Evolutionary conservation across 2,113 vertebrate species (phyloP).

Genomic region (Salvelinus alpinus): DNA sequence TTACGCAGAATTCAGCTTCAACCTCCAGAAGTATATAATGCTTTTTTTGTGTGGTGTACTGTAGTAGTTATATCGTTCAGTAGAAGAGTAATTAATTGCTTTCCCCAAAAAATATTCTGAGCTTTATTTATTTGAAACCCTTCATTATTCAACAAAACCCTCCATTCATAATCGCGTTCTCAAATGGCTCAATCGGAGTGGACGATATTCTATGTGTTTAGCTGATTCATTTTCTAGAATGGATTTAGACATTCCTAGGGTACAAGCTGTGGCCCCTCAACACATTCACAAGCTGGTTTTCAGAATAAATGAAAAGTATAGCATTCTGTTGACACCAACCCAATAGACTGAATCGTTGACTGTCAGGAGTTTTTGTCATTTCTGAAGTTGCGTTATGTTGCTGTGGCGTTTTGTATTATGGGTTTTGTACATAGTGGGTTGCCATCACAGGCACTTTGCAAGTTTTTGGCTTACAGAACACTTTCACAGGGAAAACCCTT

Average conservation of each 20-base stretch:
- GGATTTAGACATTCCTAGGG: neutral
- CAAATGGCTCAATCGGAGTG: neutral
- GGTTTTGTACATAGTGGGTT: constrained; percentile 41
- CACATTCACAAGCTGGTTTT: constrained; percentile 2
- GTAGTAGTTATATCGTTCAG: neutral
- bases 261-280: neutral
- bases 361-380: neutral
- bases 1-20: neutral
- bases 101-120: neutral
- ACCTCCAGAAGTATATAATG: neutral
- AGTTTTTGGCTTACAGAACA: constrained; percentile 68
- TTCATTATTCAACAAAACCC: neutral
- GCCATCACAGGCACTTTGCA: constrained; percentile 72
- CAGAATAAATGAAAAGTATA: neutral
- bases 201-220: neutral
- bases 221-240: neutral
- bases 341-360: neutral
- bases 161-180: neutral
- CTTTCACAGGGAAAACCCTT: constrained; percentile 49
- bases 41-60: neutral
- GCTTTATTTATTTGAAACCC: neutral
- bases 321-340: neutral
- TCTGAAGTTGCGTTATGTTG: constrained; percentile 11
- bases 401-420: neutral
- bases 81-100: neutral